phyloP scores from a whole-genome alignment of 2,797 vertebrate genomes.

The Apogon talboti region DNA sequence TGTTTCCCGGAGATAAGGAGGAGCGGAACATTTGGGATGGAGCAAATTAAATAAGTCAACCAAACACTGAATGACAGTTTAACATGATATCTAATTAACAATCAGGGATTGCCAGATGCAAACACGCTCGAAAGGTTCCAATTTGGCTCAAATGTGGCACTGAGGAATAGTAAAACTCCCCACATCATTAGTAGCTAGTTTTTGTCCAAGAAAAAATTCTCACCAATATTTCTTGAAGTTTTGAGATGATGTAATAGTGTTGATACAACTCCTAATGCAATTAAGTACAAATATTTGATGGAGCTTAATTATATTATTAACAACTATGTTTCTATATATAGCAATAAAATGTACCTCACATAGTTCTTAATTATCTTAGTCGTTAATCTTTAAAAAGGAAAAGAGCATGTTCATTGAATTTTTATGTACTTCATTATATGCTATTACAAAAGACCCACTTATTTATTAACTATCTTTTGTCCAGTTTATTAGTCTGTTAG shows the following conservation, averaged over 20 bases:
- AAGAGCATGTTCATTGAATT: conserved; percentile 4
- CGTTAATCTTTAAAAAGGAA: conserved; percentile 3
- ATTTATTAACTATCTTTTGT: conserved; percentile 17
- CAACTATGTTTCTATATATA: not conserved
- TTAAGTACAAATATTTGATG: not conserved
- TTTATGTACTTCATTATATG: conserved; percentile 3
- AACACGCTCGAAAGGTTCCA: conserved; percentile 43
- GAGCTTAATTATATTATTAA: not conserved
- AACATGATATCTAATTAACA: conserved; percentile 78
- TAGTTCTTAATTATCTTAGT: not conserved
- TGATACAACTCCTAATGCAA: not conserved
- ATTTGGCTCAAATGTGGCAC: conserved; percentile 49
- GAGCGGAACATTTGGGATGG: conserved; percentile 65
- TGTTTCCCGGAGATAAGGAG: conserved; percentile 80
- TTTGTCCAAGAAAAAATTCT: not conserved
- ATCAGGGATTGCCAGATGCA: conserved; percentile 65
- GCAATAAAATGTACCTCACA: not conserved
- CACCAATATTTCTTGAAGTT: not conserved
- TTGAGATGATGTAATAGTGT: not conserved
- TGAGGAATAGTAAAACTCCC: conserved; percentile 19
- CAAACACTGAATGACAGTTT: conserved; percentile 65
- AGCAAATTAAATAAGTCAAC: conserved; percentile 73
- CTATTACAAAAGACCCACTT: conserved; percentile 1
- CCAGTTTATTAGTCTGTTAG: conserved; percentile 1
- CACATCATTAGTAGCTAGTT: conserved; percentile 17